These are phyloP conservation scores for Alsophila aescularia DNA, from an alignment of 2,888 invertebrate genomes.

Conservation along the genomic window DNA sequence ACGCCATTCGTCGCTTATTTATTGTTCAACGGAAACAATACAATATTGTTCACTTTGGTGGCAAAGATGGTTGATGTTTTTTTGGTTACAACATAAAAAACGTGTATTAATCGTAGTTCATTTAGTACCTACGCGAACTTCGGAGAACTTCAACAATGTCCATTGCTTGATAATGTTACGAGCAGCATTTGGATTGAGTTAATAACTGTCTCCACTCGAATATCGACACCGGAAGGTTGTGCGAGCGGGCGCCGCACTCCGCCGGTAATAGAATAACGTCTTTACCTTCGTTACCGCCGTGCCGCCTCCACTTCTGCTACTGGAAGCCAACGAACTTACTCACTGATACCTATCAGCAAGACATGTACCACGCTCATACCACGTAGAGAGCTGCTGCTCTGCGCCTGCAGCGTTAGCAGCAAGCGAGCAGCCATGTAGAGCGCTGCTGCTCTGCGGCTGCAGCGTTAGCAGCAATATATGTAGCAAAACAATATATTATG, in stretches of 20 bases:
- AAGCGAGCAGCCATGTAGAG: background rate
- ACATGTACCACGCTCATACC: no score
- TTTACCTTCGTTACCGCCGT: no score
- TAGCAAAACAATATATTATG: no score
- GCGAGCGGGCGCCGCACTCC: background rate
- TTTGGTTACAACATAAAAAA: background rate
- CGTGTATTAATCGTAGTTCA: no score
- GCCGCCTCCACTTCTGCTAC: no score
- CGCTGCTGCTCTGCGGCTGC: background rate
- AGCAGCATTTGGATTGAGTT: background rate
- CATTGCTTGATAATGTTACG: background rate
- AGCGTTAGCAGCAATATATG: no score
- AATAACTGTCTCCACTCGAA: background rate
- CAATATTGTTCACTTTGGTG: background rate
- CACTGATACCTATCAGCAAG: no score
- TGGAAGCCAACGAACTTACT: no score
- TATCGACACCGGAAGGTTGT: background rate
- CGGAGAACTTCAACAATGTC: no score
- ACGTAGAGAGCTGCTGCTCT: background rate
- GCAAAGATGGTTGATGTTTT: background rate
- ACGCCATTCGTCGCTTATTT: slow-evolving; percentile 7
- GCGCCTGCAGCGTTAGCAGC: background rate
- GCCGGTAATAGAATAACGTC: no score
- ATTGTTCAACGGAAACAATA: slow-evolving; percentile 6
- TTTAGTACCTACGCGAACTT: no score